phyloP scores from a whole-genome alignment of 2,888 invertebrate genomes.

The Dolichopus griseipennis region DNA sequence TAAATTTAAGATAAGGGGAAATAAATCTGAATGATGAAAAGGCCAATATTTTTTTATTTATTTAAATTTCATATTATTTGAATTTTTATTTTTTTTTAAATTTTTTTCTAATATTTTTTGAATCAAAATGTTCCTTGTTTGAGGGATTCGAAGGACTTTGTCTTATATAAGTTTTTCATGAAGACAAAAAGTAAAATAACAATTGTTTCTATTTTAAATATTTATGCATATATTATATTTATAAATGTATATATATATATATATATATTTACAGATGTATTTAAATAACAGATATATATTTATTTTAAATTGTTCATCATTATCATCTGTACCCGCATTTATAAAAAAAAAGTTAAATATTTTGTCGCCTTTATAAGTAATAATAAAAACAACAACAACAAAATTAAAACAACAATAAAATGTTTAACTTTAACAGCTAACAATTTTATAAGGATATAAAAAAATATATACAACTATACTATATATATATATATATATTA shows the following conservation, averaged over 20 bases:
- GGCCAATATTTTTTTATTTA: neutral
- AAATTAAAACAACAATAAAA: no score
- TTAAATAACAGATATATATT: neutral
- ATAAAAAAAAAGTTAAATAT: neutral
- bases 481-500: neutral
- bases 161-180: neutral
- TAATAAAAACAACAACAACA: no score
- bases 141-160: no score
- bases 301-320: neutral
- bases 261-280: no score
- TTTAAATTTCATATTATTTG: neutral
- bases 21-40: neutral
- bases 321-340: conserved; percentile 1
- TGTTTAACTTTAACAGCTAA: neutral
- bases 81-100: neutral
- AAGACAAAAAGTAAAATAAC: neutral
- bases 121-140: neutral
- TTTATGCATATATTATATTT: neutral
- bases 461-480: no score
- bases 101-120: no score
- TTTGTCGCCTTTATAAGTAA: neutral
- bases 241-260: neutral
- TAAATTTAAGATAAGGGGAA: neutral
- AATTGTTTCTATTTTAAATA: neutral
- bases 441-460: conserved; percentile 3